Percentiles rank a stretch among this genome's conserved stretches.
Conservation (phyloP, 1,140 invertebrate genomes). For the Latrodectus geometricus region DNA sequence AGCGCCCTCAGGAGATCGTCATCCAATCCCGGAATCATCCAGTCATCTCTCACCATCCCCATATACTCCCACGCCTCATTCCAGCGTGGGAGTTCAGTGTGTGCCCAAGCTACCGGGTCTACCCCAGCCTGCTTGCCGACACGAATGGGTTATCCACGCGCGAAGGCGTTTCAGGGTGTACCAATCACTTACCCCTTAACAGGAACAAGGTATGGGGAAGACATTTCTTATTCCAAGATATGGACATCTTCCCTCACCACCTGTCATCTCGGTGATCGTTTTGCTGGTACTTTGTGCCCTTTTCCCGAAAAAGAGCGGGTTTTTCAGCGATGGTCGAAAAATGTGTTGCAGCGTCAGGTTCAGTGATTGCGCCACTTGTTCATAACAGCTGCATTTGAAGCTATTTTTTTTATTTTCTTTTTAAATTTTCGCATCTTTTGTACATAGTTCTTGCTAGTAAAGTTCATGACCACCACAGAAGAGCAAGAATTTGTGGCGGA, state of each 20-base stretch:
- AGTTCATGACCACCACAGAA: background rate
- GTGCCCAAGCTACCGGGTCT: background rate
- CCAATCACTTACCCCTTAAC: background rate
- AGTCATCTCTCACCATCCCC: background rate
- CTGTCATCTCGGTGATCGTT: background rate
- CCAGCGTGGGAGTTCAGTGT: conserved; percentile 30
- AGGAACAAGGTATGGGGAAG: background rate
- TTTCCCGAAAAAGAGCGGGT: background rate
- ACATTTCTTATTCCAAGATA: background rate
- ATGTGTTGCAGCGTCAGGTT: background rate
- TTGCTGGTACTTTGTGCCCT: background rate
- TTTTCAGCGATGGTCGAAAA: background rate
- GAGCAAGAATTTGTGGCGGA: background rate
- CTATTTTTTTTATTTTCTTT: no score
- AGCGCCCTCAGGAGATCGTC: conserved; percentile 4
- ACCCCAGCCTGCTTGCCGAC: conserved; percentile 11
- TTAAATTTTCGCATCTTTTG: no score
- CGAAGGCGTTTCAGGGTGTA: conserved; percentile 30
- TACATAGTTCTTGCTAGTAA: background rate
- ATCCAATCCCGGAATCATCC: background rate
- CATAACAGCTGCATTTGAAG: background rate
- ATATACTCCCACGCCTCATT: background rate
- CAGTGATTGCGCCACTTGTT: background rate
- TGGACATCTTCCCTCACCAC: background rate
- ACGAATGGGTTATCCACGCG: conserved; percentile 28